Percentiles rank a stretch among this genome's conserved stretches.
phyloP scores from a whole-genome alignment of 2,888 invertebrate genomes.

The Oscheius sp. region DNA sequence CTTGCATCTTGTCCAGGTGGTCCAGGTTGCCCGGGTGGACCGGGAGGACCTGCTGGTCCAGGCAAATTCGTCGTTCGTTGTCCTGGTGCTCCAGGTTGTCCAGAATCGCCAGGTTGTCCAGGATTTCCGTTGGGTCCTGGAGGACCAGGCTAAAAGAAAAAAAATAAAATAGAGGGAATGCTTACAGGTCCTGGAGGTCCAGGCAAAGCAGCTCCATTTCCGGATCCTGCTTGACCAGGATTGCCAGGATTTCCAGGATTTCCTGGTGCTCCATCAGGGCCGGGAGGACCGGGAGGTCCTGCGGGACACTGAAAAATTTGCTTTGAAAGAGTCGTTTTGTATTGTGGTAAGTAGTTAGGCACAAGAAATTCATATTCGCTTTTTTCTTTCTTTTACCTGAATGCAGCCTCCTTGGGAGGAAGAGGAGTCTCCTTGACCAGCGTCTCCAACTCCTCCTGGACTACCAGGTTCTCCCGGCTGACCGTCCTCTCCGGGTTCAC shows the following conservation, averaged over 20 bases:
- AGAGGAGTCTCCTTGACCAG: background rate
- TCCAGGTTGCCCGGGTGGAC: conserved; percentile 9
- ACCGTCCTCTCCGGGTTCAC: conserved; percentile 14
- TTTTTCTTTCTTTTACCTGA: no score
- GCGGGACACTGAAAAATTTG: conserved; percentile 1
- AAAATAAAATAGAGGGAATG: no score
- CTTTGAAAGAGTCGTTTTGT: no score
- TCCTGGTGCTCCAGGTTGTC: conserved; percentile 12
- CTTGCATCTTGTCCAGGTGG: conserved; percentile 7
- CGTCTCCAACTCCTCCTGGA: conserved; percentile 28
- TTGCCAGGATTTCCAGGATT: background rate
- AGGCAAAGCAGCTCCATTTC: no score
- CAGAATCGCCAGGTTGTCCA: background rate
- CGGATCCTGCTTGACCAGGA: conserved; percentile 2
- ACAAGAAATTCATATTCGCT: no score
- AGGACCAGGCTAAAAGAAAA: conserved; percentile 8
- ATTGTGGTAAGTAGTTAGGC: no score
- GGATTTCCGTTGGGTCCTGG: conserved; percentile 8
- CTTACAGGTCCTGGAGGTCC: no score
- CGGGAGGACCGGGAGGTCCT: conserved; percentile 10
- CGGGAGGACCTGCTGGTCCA: background rate
- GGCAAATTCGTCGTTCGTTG: no score
- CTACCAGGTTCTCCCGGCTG: conserved; percentile 33
- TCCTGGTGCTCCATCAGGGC: conserved; percentile 10
- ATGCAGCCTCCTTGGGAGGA: no score